Conservation (phyloP, 2,113 vertebrate species). For the Pelecanoides urinatrix region DNA sequence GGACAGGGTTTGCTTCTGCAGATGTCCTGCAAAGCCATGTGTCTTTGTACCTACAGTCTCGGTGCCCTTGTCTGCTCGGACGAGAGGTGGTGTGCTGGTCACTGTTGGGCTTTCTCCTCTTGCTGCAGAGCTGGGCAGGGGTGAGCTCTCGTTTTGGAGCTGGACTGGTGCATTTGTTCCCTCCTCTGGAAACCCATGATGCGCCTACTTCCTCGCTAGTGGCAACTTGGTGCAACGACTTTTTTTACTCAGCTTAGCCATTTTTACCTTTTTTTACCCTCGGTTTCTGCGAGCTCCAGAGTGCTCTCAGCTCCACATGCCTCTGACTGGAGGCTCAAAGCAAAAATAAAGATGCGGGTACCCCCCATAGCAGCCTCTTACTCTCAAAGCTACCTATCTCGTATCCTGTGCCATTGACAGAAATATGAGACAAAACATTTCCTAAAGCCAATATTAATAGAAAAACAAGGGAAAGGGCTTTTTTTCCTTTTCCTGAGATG, state of each 20-base stretch:
- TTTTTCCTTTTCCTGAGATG: background rate
- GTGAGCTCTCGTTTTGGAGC: background rate
- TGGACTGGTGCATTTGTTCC: background rate
- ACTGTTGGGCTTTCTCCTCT: background rate
- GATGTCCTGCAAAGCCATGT: rapidly evolving
- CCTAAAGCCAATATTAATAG: background rate
- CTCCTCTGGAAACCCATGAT: background rate
- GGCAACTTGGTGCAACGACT: background rate
- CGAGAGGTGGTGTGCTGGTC: rapidly evolving
- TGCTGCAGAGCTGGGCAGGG: background rate
- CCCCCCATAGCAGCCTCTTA: background rate
- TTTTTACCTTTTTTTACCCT: background rate
- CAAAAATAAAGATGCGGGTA: background rate
- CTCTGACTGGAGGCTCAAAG: background rate
- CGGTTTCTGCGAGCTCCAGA: background rate
- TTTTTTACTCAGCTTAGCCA: background rate
- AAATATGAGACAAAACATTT: background rate
- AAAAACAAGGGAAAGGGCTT: background rate
- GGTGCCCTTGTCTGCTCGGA: rapidly evolving
- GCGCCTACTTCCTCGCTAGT: background rate
- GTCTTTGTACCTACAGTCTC: too few species aligned
- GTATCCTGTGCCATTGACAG: background rate
- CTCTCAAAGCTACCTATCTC: background rate
- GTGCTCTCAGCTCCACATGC: background rate
- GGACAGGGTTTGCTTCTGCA: background rate